phyloP scores from a whole-genome alignment of 1,140 invertebrate genomes.

The Procambarus clarkii region DNA sequence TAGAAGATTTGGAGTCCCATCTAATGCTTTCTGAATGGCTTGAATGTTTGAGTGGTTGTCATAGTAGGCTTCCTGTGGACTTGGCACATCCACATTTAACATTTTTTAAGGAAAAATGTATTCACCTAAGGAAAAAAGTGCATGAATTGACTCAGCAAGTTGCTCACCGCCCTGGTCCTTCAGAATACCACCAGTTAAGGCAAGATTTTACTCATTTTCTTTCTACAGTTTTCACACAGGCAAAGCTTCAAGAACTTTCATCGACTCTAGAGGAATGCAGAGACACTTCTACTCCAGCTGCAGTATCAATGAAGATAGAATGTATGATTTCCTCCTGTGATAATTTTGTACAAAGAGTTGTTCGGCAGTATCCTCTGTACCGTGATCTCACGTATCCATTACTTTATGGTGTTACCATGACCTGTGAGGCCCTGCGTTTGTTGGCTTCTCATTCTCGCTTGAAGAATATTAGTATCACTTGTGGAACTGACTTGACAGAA shows the following conservation, averaged over 20 bases:
- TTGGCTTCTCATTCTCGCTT: constrained; percentile 15
- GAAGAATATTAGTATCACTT: constrained; percentile 11
- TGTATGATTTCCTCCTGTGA: constrained; percentile 65
- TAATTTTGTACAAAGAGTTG: constrained; percentile 63
- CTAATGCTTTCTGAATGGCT: constrained; percentile 54
- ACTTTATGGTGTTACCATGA: constrained; percentile 49
- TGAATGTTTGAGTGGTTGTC: constrained; percentile 60
- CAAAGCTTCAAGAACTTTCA: constrained; percentile 33
- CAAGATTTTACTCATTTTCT: constrained; percentile 74
- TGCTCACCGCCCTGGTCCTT: constrained; percentile 79
- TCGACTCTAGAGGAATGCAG: neutral
- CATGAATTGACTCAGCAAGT: constrained; percentile 73
- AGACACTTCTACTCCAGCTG: neutral
- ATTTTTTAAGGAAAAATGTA: constrained; percentile 74
- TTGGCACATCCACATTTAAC: constrained; percentile 74
- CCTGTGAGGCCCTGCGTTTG: constrained; percentile 56
- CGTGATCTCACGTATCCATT: constrained; percentile 73
- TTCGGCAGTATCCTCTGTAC: constrained; percentile 70
- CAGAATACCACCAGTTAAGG: constrained; percentile 78
- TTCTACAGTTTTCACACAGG: constrained; percentile 58
- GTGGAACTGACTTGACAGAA: constrained; percentile 41
- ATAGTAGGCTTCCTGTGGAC: constrained; percentile 3
- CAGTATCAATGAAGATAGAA: constrained; percentile 42
- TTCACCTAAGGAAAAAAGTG: constrained; percentile 74
- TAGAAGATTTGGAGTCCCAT: constrained; percentile 73